Percentiles rank a stretch among this genome's conserved stretches.
Evolutionary conservation across 2,113 vertebrate species (phyloP).

Genomic region (Oxyruncus cristatus): DNA sequence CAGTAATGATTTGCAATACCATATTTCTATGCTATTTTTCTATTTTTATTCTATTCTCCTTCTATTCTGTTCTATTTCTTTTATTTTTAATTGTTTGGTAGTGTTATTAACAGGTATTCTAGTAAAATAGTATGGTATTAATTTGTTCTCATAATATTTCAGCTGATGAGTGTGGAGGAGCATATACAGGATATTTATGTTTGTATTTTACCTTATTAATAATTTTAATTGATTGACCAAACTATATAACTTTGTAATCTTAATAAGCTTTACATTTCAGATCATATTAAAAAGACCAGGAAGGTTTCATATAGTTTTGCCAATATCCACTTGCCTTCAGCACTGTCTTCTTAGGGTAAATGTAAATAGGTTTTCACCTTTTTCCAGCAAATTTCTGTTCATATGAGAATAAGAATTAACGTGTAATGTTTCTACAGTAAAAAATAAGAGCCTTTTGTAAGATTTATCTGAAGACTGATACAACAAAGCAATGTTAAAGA

Average conservation of each 20-base stretch:
- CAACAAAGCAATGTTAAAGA: neutral
- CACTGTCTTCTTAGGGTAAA: neutral
- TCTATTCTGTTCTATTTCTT: neutral
- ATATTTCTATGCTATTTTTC: neutral
- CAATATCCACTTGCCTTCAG: constrained; percentile 2
- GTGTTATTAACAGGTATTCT: neutral
- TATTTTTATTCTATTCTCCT: neutral
- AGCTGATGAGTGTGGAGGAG: neutral
- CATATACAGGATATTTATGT: constrained; percentile 10
- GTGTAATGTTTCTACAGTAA: neutral
- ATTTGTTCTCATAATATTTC: constrained; percentile 19
- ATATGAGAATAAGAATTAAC: constrained; percentile 1
- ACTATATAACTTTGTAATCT: neutral
- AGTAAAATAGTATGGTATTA: constrained; percentile 23
- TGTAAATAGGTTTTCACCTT: neutral
- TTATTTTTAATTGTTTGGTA: constrained; percentile 11
- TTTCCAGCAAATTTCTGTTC: neutral
- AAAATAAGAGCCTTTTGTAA: neutral
- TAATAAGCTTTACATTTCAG: constrained; percentile 26
- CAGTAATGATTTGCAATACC: neutral
- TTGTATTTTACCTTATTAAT: constrained; percentile 5
- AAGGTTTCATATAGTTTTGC: constrained; percentile 31
- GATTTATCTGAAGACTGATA: neutral
- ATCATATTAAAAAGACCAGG: neutral
- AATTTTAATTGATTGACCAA: constrained; percentile 31